A percentile compares a stretch with the other conserved stretches of the same genome.
Evolutionary conservation across 2,113 vertebrate genomes (phyloP).

Genomic region (Lynx canadensis): DNA sequence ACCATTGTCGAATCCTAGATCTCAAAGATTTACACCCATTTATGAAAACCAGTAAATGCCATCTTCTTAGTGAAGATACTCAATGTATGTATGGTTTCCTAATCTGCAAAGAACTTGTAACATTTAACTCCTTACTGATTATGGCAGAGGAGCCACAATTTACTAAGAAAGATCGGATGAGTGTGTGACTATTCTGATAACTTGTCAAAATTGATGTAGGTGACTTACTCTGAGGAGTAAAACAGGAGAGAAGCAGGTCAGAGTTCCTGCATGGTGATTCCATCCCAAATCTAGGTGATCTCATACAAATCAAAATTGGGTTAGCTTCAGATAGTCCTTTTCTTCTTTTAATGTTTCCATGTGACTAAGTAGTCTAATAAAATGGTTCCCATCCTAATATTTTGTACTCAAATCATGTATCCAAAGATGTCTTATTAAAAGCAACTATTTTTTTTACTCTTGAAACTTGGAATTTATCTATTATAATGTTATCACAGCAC

Average conservation of each 20-base stretch:
- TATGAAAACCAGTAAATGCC: neutral
- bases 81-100: neutral
- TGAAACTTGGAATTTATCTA: neutral
- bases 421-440: neutral
- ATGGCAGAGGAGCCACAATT: neutral
- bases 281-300: neutral
- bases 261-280: neutral
- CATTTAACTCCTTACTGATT: neutral
- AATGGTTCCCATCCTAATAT: neutral
- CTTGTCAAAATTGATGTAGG: neutral
- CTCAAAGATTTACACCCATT: neutral
- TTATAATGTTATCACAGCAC: neutral
- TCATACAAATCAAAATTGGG: neutral
- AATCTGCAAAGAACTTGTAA: neutral
- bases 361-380: neutral
- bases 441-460: neutral
- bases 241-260: neutral
- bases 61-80: neutral
- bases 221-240: neutral
- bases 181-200: neutral
- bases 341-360: neutral
- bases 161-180: neutral
- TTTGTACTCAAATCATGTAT: neutral
- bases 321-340: neutral
- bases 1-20: neutral